Evolutionary conservation across 2,888 invertebrate genomes (phyloP), one percentile per base, ranked within the genome.

Genomic region (Hydroisotoma schaefferi): DNA sequence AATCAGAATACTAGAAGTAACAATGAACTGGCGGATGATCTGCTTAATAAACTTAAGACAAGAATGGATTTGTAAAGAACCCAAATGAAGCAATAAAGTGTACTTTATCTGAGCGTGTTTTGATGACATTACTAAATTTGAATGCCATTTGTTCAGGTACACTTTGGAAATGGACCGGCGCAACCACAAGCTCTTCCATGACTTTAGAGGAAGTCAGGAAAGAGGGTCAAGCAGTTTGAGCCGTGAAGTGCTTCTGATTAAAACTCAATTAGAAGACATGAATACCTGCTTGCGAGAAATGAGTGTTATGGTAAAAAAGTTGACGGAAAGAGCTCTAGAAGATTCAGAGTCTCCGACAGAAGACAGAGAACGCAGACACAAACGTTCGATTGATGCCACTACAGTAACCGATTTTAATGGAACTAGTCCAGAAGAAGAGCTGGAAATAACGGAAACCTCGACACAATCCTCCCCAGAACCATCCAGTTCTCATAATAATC

Each of bases 51-150:
- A 57, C 57, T 73, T 2, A 71, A 72, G 40, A 55, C 61, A 15
- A 68, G 71, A 61, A 67, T 73, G 66, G 73, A 73, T 20, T 58
- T 63, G 71, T 73, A 63, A n/a, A n/a, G n/a, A n/a, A n/a, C n/a
- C n/a, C n/a, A n/a, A n/a, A n/a, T n/a, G n/a, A n/a, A n/a, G n/a
- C n/a, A n/a, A n/a, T n/a, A n/a, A n/a, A n/a, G n/a, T n/a, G n/a
- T n/a, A n/a, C n/a, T n/a, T n/a, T n/a, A n/a, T n/a, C n/a, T n/a
- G n/a, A n/a, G n/a, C n/a, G n/a, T n/a, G n/a, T n/a, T n/a, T n/a
- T n/a, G n/a, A n/a, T n/a, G n/a, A n/a, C n/a, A n/a, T n/a, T n/a
- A n/a, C n/a, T n/a, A n/a, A n/a, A n/a, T n/a, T n/a, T n/a, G n/a
- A n/a, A n/a, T n/a, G n/a, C n/a, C n/a, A n/a, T n/a, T n/a, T n/a